phyloP scores from a whole-genome alignment of 2,888 invertebrate species.

The Dorcus parallelipipedus region DNA sequence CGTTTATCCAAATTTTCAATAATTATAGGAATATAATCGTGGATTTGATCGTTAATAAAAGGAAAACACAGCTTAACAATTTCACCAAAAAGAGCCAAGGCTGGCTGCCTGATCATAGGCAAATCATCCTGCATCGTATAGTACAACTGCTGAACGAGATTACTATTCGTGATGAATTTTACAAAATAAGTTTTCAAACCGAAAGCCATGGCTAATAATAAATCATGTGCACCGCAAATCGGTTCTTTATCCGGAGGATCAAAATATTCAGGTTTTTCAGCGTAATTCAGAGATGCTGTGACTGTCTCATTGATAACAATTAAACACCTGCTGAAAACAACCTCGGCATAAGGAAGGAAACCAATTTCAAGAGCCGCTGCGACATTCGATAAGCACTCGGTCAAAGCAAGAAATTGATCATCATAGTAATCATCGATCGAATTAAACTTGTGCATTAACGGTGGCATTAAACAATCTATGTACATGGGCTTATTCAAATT shows the following conservation, averaged over 20 bases:
- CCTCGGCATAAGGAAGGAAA: slow-evolving; percentile 70
- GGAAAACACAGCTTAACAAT: slow-evolving; percentile 76
- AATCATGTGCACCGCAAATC: slow-evolving; percentile 72
- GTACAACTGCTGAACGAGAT: slow-evolving; percentile 64
- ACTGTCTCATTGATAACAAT: slow-evolving; percentile 67
- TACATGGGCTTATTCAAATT: slow-evolving; percentile 66
- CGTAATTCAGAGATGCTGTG: slow-evolving; percentile 59
- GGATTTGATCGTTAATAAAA: slow-evolving; percentile 89
- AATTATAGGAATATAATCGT: slow-evolving; percentile 92
- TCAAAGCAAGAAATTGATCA: slow-evolving; percentile 63
- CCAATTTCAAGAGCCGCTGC: slow-evolving; percentile 70
- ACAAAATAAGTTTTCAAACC: slow-evolving; percentile 67
- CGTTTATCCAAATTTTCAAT: slow-evolving; percentile 95
- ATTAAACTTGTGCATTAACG: slow-evolving; percentile 71
- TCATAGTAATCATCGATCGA: slow-evolving; percentile 69
- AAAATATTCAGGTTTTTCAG: slow-evolving; percentile 62
- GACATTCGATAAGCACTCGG: slow-evolving; percentile 74
- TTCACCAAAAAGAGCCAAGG: slow-evolving; percentile 74
- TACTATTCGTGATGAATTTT: slow-evolving; percentile 62
- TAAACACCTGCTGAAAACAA: slow-evolving; percentile 66
- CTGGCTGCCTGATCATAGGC: slow-evolving; percentile 71
- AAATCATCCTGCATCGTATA: slow-evolving; percentile 72
- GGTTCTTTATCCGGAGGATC: slow-evolving; percentile 68
- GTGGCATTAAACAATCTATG: slow-evolving; percentile 68
- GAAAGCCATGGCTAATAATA: slow-evolving; percentile 69